These are phyloP conservation scores for Gasterosteus nipponicus DNA, from an alignment of 2,113 vertebrate species.

Conservation along the genomic window DNA sequence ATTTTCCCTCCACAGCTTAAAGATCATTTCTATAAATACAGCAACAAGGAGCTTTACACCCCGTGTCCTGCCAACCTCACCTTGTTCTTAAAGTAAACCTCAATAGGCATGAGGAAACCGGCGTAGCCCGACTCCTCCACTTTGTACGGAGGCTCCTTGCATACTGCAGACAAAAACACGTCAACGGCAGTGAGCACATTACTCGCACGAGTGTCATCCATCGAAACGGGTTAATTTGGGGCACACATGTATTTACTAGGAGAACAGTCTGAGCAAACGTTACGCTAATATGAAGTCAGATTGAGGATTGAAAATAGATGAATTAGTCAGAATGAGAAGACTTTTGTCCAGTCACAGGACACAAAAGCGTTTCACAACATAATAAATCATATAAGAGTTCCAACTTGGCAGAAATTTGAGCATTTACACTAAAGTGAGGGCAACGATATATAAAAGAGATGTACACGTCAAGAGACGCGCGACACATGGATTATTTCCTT, in stretches of 20 bases:
- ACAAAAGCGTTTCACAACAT: background rate
- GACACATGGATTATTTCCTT: background rate
- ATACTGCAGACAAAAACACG: constrained; percentile 82
- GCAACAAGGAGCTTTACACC: background rate
- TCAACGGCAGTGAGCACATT: background rate
- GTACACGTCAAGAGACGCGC: background rate
- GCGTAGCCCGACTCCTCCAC: constrained; percentile 98
- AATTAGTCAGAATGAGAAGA: no score
- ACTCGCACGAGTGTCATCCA: background rate
- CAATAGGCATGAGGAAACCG: constrained; percentile 99
- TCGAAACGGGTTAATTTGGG: background rate
- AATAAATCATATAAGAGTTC: background rate
- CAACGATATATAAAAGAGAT: background rate
- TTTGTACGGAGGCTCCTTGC: constrained; percentile 99
- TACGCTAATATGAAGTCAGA: background rate
- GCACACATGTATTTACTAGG: background rate
- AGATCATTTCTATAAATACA: background rate
- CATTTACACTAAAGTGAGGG: background rate
- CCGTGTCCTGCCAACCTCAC: constrained; percentile 73
- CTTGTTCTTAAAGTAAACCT: constrained; percentile 99
- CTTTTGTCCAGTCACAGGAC: background rate
- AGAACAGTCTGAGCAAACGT: background rate
- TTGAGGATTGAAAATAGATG: background rate
- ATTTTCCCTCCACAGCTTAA: no score
- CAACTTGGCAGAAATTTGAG: background rate